Evolutionary conservation across 2,797 vertebrate genomes (phyloP).

Genomic region (Propithecus deckenii): DNA sequence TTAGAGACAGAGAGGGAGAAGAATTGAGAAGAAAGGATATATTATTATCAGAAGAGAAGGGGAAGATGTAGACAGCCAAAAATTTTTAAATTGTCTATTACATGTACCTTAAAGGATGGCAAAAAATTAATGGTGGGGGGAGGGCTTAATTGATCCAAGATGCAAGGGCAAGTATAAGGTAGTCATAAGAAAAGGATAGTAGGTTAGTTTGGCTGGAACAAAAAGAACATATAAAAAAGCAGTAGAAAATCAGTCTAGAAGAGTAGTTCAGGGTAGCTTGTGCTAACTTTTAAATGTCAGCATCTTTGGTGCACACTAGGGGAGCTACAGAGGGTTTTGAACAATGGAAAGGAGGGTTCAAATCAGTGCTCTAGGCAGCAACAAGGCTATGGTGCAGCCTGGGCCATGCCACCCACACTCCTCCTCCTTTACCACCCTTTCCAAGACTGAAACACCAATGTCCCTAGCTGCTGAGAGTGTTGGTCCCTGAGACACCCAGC

Average conservation of each 20-base stretch:
- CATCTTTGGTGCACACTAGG: background rate
- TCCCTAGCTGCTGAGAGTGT: background rate
- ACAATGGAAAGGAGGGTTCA: background rate
- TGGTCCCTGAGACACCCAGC: background rate
- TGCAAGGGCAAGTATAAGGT: background rate
- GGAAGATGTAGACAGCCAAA: background rate
- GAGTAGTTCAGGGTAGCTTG: background rate
- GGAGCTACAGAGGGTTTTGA: background rate
- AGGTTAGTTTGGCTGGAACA: background rate
- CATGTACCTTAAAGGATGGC: background rate
- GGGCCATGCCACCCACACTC: background rate
- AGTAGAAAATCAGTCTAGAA: background rate
- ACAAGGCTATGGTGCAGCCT: background rate
- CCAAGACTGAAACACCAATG: background rate
- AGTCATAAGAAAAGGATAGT: background rate
- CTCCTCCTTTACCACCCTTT: background rate
- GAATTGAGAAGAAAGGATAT: background rate
- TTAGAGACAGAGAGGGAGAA: background rate
- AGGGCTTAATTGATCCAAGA: background rate
- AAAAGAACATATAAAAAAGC: background rate
- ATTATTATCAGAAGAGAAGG: background rate
- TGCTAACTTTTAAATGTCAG: background rate
- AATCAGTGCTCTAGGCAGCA: background rate
- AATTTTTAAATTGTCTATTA: background rate
- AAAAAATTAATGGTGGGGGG: background rate